phyloP scores from a whole-genome alignment of 2,113 vertebrate genomes.

The Mesitornis unicolor region DNA sequence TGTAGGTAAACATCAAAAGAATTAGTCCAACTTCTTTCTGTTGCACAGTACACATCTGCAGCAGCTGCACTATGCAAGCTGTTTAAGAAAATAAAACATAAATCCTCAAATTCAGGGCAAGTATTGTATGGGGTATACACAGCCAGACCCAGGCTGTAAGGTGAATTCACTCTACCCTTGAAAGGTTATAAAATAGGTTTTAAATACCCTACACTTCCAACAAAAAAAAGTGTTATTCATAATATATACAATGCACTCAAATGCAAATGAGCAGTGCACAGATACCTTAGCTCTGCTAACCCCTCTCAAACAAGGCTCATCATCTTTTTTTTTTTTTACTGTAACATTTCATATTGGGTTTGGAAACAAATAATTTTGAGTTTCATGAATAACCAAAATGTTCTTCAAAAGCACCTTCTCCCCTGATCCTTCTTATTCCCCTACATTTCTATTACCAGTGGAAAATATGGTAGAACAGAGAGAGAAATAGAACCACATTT shows the following conservation, averaged over 20 bases:
- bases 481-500: not conserved
- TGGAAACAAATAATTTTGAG: not conserved
- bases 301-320: not conserved
- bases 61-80: not conserved
- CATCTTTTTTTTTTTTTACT: not conserved
- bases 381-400: not conserved
- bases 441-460: not conserved
- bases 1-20: conserved; percentile 24
- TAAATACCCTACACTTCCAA: not conserved
- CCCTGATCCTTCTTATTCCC: not conserved
- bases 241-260: not conserved
- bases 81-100: not conserved
- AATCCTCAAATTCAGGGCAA: not conserved
- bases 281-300: not conserved
- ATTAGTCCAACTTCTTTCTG: not conserved
- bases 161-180: not conserved
- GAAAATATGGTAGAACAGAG: not conserved
- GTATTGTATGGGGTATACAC: not conserved
- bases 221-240: not conserved
- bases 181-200: not conserved
- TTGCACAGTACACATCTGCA: not conserved
- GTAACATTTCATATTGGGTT: not conserved
- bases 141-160: not conserved
- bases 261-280: not conserved
- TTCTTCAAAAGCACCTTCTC: not conserved